A percentile compares a stretch with the other conserved stretches of the same genome.
These are phyloP conservation scores for Atlantisia rogersi DNA, from an alignment of 2,113 vertebrate species.

Conservation along the genomic window DNA sequence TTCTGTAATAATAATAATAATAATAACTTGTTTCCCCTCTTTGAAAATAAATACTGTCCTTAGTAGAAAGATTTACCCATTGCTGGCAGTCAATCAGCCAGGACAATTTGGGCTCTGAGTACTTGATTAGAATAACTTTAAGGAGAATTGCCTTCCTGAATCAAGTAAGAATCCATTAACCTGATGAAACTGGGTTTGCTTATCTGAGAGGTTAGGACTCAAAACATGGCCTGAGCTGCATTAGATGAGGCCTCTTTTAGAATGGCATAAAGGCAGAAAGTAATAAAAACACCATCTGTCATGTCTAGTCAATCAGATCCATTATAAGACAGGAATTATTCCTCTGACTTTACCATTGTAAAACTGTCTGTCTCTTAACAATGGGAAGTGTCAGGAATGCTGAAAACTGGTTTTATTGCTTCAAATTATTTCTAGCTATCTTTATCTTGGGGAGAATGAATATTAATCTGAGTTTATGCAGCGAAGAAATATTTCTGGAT, in stretches of 20 bases:
- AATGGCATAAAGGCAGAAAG: not conserved
- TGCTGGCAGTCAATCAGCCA: conserved; percentile 34
- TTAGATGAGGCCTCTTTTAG: conserved; percentile 40
- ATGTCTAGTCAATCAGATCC: conserved; percentile 56
- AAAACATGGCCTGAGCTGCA: conserved; percentile 29
- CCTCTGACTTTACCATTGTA: conserved; percentile 25
- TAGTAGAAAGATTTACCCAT: not conserved
- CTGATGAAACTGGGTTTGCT: conserved; percentile 54
- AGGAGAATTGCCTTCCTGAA: conserved; percentile 61
- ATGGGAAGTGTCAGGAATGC: conserved; percentile 43
- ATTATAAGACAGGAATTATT: conserved; percentile 37
- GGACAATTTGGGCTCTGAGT: conserved; percentile 26
- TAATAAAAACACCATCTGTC: conserved; percentile 63
- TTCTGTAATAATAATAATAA: conserved; percentile 36
- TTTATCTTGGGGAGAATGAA: conserved; percentile 39
- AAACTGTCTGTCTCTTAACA: conserved; percentile 55
- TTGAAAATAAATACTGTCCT: conserved; percentile 49
- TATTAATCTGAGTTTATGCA: conserved; percentile 33
- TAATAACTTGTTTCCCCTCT: conserved; percentile 31
- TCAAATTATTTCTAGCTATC: conserved; percentile 50
- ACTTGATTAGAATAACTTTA: conserved; percentile 66
- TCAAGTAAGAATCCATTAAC: conserved; percentile 65
- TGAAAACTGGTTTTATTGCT: conserved; percentile 40
- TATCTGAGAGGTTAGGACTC: conserved; percentile 50
- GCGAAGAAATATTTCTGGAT: conserved; percentile 3